Base-by-base conservation (phyloP, 2,113 vertebrate species). In the Ctenodactylus gundi region DNA sequence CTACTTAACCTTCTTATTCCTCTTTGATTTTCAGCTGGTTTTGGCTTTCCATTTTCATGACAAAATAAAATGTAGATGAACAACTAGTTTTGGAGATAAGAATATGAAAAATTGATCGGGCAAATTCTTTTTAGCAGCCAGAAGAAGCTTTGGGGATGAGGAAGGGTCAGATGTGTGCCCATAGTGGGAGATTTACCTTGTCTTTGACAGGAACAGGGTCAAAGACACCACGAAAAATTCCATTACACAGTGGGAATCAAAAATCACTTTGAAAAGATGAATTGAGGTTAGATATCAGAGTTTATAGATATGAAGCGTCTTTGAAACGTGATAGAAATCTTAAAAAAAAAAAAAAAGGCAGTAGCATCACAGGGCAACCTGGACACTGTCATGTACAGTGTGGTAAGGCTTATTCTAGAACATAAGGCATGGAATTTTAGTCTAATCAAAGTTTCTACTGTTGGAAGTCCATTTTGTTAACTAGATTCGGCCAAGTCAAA, bases 391-490 rank as follows among this genome's bases (percentile, higher is more conserved):
- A 25, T 14, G 36, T 55, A 29, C 13, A 15, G 39, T 68, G 41
- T 60, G 87, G 62, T 1, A 23, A 36, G 39, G 17, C 86, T 94
- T 95, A 57, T 91, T 93, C 3, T 29, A 67, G 34, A 82, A 94
- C 17, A 60, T 18, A 90, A 68, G 44, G 27, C 44, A 34, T 57
- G 25, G 44, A 75, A 51, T 80, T 91, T 94, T 93, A 70, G 88
- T 83, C 92, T 80, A 92, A 96, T 94, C 58, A 75, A 90, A 78
- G 36, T 92, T 88, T 77, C 60, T 83, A 8, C 92, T 85, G 49
- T 75, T 95, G 58, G 41, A 80, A 94, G 95, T 70, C 31, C 49
- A 51, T 91, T 94, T 92, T 80, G 39, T 64, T 91, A 78, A 46
- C 72, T 67, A 85, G 84, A 90, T 95, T 89, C 89, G 73, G 60